Conservation (phyloP, 1,140 invertebrate species). For the Ceratosolen solmsi region DNA sequence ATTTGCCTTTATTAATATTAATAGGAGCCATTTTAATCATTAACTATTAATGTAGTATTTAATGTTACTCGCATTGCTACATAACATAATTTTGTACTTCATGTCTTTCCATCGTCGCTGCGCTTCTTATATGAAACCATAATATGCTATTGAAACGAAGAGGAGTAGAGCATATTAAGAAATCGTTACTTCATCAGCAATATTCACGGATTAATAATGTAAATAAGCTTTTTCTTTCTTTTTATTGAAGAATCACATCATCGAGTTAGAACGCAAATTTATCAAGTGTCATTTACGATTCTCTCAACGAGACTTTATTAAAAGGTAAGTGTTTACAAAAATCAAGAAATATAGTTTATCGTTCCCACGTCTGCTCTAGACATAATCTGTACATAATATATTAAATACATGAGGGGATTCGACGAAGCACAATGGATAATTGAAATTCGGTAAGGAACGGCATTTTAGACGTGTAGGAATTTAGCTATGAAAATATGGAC, state of each 20-base stretch:
- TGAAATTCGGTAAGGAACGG: constrained; percentile 32
- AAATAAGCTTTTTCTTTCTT: no score
- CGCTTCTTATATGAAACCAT: no score
- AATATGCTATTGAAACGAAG: background rate
- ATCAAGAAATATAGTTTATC: constrained; percentile 7
- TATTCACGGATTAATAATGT: no score
- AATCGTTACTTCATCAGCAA: no score
- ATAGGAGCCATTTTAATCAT: background rate
- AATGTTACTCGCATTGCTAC: background rate
- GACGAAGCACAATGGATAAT: constrained; percentile 13
- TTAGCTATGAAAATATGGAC: background rate
- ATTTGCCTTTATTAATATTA: constrained; percentile 9
- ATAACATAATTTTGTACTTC: constrained; percentile 8
- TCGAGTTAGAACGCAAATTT: no score
- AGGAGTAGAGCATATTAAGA: background rate
- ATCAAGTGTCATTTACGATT: no score
- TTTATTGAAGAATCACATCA: no score
- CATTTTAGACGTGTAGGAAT: constrained; percentile 1
- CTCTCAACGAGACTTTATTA: no score
- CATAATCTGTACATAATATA: constrained; percentile 20
- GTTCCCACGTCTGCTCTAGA: constrained; percentile 44
- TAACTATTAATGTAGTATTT: constrained; percentile 9
- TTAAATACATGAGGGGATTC: constrained; percentile 27
- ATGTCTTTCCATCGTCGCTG: background rate
- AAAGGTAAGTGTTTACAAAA: background rate